Conservation (phyloP, 2,888 invertebrate species). For the Eupithecia vulgata region DNA sequence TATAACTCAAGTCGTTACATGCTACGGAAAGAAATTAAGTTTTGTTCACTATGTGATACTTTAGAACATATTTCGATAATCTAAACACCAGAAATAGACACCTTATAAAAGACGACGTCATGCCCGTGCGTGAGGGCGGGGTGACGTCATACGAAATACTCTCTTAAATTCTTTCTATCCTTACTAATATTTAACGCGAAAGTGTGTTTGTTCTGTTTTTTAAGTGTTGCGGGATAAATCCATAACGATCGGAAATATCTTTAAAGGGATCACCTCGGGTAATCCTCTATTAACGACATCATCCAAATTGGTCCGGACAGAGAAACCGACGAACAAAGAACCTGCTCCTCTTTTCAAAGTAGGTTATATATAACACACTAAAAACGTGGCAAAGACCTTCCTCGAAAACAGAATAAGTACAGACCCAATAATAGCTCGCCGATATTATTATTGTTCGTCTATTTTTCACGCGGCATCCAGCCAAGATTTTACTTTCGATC, state of each 20-base stretch:
- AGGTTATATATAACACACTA: neutral
- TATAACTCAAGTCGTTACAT: neutral
- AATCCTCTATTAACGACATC: no score
- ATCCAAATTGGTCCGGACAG: no score
- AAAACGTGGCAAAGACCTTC: slow-evolving; percentile 22
- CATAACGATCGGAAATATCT: no score
- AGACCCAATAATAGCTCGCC: slow-evolving; percentile 30
- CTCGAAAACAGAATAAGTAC: slow-evolving; percentile 34
- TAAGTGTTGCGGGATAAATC: no score
- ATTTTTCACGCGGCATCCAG: slow-evolving; percentile 42
- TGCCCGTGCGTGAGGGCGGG: neutral
- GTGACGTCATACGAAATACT: neutral
- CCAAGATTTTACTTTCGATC: slow-evolving; percentile 37
- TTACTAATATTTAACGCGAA: no score
- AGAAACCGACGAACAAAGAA: neutral
- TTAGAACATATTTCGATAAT: neutral
- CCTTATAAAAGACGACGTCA: neutral
- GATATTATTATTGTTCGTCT: slow-evolving; percentile 39
- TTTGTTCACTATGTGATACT: neutral
- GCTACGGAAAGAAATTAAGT: neutral
- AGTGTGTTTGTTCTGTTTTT: no score
- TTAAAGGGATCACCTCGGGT: no score
- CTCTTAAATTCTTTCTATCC: no score
- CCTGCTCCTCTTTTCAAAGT: no score
- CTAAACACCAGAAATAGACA: neutral